Evolutionary conservation across 2,797 vertebrate species (phyloP).

Genomic region (Dipus sagitta): DNA sequence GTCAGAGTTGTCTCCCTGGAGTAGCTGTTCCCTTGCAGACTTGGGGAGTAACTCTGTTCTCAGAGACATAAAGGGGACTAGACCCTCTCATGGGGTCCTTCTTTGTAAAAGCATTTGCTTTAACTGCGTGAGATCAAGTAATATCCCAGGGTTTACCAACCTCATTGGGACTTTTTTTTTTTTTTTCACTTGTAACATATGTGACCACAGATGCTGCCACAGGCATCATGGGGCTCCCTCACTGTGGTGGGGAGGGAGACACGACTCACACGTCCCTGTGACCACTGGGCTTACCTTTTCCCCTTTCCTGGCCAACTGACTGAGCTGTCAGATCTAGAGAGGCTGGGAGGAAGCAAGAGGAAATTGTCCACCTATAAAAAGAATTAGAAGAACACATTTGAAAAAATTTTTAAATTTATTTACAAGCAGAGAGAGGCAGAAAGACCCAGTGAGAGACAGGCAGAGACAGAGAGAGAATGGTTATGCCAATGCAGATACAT

Average conservation of each 20-base stretch:
- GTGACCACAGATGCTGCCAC: constrained; percentile 75
- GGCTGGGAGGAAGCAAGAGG: background rate
- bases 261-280: constrained; percentile 34
- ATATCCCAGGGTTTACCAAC: constrained; percentile 52
- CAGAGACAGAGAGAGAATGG: too few species aligned
- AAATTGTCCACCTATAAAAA: background rate
- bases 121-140: constrained; percentile 17
- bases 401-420: too few species aligned
- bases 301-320: background rate
- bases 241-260: background rate
- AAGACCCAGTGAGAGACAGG: too few species aligned
- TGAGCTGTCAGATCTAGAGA: background rate
- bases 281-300: background rate
- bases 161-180: constrained; percentile 41
- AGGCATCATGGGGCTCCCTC: background rate
- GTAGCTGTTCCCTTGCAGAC: background rate
- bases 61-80: background rate
- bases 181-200: constrained; percentile 71
- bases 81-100: background rate
- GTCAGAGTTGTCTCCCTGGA: background rate
- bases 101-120: background rate
- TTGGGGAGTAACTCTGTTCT: background rate
- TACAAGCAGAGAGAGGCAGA: too few species aligned
- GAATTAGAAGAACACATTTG: background rate
- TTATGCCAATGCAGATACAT: too few species aligned